Evolutionary conservation across 2,113 vertebrate species (phyloP), one percentile per base, ranked within the genome.

Genomic region (Okapia johnstoni): DNA sequence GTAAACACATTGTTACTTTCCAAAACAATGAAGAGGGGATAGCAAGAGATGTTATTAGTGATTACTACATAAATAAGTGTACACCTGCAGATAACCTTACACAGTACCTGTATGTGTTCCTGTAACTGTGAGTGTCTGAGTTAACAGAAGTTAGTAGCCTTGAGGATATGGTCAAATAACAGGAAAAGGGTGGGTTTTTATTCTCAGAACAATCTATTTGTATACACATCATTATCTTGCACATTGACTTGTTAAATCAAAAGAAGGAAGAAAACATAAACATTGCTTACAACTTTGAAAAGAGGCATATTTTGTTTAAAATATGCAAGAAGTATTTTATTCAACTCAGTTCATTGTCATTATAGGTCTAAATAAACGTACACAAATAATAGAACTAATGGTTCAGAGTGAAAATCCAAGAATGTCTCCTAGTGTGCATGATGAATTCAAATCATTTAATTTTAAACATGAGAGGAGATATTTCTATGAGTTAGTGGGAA

Each of bases 361-460:
- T 85, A 55, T 28, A 94, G 30, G 11, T 23, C 48, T 92, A 95
- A 86, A 58, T 55, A 90, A 95, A 60, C 61, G 63, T 70, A 73
- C 1, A 96, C 50, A 91, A 90, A 93, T 93, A 95, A 95, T 9
- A 60, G 63, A 79, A 94, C 33, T 46, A 79, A 80, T 40, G 81
- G 50, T 89, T 93, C 90, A 87, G 63, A 93, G 16, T 91, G 28
- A 91, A 96, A 93, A 87, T 85, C 58, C 60, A 52, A 96, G 52
- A 87, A 19, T 85, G 21, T 86, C 55, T 94, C 28, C 19, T 48
- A 6, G 17, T 52, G 23, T 93, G 70, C 7, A 30, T 88, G 84
- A 93, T 96, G 73, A 93, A 97, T 94, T 97, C 57, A 93, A 96
- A 97, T 95, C 40, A 87, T 94, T 97, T 96, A 79, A 95, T 95